These are phyloP conservation scores for Aspidoscelis tigris DNA, from an alignment of 2,113 vertebrate species.

Conservation along the genomic window DNA sequence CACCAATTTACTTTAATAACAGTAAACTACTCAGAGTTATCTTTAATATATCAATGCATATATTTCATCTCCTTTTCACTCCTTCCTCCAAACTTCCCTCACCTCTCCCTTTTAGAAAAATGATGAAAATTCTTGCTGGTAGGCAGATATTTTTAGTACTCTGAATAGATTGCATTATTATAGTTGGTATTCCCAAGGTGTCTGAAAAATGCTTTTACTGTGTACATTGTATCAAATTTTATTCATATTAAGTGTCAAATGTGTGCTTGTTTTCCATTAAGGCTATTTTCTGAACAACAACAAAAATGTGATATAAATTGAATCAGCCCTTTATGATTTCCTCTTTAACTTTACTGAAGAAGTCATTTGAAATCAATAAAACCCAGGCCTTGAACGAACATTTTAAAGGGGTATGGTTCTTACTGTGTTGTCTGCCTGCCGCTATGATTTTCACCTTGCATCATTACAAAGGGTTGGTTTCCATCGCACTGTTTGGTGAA, in stretches of 20 bases:
- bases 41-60: background rate
- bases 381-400: conserved; percentile 11
- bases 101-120: background rate
- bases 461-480: conserved; percentile 39
- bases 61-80: background rate
- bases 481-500: conserved; percentile 24
- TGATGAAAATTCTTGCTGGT: background rate
- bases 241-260: conserved; percentile 51
- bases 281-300: conserved; percentile 43
- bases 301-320: conserved; percentile 54
- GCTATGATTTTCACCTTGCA: conserved; percentile 22
- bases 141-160: conserved; percentile 25
- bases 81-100: too few relatives aligned
- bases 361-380: conserved; percentile 41
- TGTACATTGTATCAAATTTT: conserved; percentile 49
- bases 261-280: conserved; percentile 61
- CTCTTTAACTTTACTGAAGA: conserved; percentile 40
- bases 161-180: rapidly evolving
- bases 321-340: conserved; percentile 49
- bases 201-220: conserved; percentile 40
- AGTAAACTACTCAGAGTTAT: conserved; percentile 8
- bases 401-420: conserved; percentile 8
- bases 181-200: conserved; percentile 23
- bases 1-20: conserved; percentile 20
- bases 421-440: conserved; percentile 13